These are phyloP conservation scores for Planiliza haematocheilus DNA, from an alignment of 2,113 vertebrate species.

Conservation along the genomic window DNA sequence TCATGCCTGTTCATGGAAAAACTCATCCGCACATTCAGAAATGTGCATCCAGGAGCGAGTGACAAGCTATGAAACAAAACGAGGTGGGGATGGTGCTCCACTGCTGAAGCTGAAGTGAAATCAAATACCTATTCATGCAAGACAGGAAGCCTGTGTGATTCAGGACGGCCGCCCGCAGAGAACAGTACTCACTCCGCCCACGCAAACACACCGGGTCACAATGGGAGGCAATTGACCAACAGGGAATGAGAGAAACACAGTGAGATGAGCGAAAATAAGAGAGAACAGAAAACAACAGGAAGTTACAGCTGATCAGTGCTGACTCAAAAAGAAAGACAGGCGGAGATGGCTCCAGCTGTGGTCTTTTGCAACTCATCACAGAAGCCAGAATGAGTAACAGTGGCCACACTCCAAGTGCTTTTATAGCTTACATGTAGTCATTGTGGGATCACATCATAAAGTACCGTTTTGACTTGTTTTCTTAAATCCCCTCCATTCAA, in stretches of 20 bases:
- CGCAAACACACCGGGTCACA: constrained; percentile 84
- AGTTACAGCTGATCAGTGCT: constrained; percentile 57
- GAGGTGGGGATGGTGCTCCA: constrained; percentile 52
- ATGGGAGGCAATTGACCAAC: constrained; percentile 79
- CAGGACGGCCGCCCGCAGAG: constrained; percentile 80
- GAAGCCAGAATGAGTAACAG: constrained; percentile 40
- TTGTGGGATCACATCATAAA: neutral
- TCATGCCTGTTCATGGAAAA: constrained; percentile 27
- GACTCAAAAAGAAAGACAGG: constrained; percentile 47
- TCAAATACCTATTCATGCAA: constrained; percentile 91
- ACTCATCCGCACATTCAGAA: constrained; percentile 55
- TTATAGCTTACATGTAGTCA: neutral
- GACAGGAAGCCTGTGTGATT: constrained; percentile 81
- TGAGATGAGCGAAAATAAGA: constrained; percentile 76
- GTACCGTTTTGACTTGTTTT: neutral
- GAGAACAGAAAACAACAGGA: constrained; percentile 59
- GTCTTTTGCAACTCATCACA: constrained; percentile 25
- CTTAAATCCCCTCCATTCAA: neutral
- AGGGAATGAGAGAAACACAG: constrained; percentile 85
- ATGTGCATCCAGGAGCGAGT: constrained; percentile 48
- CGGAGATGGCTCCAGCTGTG: constrained; percentile 42
- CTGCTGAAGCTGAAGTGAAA: constrained; percentile 75
- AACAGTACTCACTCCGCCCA: constrained; percentile 85
- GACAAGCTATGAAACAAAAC: constrained; percentile 45
- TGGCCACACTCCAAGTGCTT: constrained; percentile 3